Base-by-base conservation (phyloP, 2,113 vertebrate genomes). In the Columbina picui region DNA sequence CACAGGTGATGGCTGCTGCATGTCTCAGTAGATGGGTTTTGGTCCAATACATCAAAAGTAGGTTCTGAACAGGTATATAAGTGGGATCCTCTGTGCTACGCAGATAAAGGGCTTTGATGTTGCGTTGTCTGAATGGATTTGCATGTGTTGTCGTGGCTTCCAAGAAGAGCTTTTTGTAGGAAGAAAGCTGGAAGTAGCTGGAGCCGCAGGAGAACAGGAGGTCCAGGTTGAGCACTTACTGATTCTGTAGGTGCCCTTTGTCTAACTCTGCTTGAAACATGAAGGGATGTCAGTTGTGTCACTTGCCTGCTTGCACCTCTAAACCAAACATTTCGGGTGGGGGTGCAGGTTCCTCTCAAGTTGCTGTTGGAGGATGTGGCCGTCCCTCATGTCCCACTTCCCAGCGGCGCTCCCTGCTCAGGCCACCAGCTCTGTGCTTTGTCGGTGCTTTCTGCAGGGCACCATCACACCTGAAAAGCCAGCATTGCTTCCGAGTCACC, bases 91-190 rank as follows among this genome's bases (percentile, higher is more conserved):
- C 73, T 94, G 91, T 90, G 93, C 70, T 93, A 9, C 73, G 84
- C 52, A 53, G 87, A 90, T 94, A 63, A 95, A 94, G 84, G 65
- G 70, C 80, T 93, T 90, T 87, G 57, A 36, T 56, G 49, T 45
- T 82, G 38, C 73, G n/a, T 73, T 68, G 91, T 77, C 69, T 93
- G 89, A 57, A 84, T 52, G 61, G 82, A 45, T 92, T 89, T 90
- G 36, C 36, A 1, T 12, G 45, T 77, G 64, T 64, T 89, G 43
- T 68, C 39, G 3, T 67, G 74, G 30, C 41, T 91, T 87, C 36
- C 45, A 73, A 29, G 50, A 50, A 49, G 20, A 80, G 36, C 2
- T 73, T 85, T 45, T 79, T 43, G 55, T 23, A 34, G 90, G 45
- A 45, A 53, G 53, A 60, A 82, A 41, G 63, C 50, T 93, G 71